Conservation (phyloP, 2,888 invertebrate species). For the Pocota personata region DNA sequence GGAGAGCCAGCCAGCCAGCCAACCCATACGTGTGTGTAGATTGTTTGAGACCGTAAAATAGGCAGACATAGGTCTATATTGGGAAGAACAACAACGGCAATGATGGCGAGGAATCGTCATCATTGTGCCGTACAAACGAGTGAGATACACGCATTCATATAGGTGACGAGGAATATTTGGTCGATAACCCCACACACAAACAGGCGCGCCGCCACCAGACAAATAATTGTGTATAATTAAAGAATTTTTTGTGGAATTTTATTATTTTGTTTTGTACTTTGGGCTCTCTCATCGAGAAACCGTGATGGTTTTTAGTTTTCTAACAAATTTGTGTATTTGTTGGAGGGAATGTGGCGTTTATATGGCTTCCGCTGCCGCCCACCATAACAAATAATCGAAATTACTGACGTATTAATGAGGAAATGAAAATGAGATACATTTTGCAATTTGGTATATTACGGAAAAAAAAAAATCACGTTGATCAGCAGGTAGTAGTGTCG, state of each 20-base stretch:
- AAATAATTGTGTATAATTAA: slow-evolving; percentile 44
- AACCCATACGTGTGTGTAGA: background rate
- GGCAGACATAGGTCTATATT: slow-evolving; percentile 19
- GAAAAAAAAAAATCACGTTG: background rate
- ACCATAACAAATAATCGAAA: slow-evolving; percentile 3
- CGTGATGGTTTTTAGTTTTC: background rate
- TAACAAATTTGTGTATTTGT: background rate
- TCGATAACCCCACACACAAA: slow-evolving; percentile 55
- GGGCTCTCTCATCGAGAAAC: background rate
- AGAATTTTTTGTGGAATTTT: slow-evolving; percentile 19
- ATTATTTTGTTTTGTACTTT: background rate
- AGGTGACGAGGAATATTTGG: slow-evolving; percentile 38
- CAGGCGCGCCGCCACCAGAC: slow-evolving; percentile 25
- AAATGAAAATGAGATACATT: background rate
- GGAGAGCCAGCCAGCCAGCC: slow-evolving; percentile 1
- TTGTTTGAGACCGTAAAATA: slow-evolving; percentile 26
- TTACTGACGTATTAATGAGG: slow-evolving; percentile 22
- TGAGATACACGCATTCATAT: background rate
- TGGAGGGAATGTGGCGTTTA: background rate
- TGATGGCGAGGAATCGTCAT: slow-evolving; percentile 24
- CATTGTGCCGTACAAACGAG: slow-evolving; percentile 15
- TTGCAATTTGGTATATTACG: background rate
- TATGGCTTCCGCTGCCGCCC: slow-evolving; percentile 11
- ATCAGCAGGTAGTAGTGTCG: background rate
- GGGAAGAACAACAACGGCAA: background rate